Conservation (phyloP, 64 coral and sea anemone species). For the Montipora cactus region DNA sequence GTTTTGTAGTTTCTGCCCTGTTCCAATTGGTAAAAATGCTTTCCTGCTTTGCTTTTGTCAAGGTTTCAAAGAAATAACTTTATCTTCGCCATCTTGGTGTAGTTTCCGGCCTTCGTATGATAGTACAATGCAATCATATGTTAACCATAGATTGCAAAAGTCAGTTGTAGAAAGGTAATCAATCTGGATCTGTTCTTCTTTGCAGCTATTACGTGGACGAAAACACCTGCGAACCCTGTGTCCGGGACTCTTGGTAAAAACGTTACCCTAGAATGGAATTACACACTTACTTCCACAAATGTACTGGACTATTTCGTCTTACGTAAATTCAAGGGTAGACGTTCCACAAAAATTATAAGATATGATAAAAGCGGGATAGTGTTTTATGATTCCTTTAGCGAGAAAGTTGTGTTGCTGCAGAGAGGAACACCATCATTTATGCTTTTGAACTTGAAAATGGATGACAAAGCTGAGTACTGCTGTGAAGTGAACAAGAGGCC, state of each 20-base stretch:
- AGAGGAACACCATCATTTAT: background rate
- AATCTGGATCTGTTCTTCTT: background rate
- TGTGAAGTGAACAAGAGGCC: background rate
- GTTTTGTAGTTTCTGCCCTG: background rate
- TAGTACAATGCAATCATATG: too few relatives aligned
- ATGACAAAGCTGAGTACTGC: background rate
- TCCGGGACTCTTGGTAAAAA: conserved; percentile 1
- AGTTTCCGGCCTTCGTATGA: too few relatives aligned
- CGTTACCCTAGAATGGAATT: background rate
- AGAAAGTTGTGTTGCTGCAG: background rate
- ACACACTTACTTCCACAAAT: background rate
- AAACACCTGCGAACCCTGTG: background rate
- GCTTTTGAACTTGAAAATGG: background rate
- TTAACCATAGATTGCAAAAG: too few relatives aligned
- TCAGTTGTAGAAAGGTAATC: too few relatives aligned
- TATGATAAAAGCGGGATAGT: background rate
- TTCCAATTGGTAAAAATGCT: too few relatives aligned
- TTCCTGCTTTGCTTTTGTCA: too few relatives aligned
- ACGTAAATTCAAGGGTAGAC: background rate
- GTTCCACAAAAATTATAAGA: background rate
- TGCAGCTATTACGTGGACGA: conserved; percentile 10
- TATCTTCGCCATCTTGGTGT: too few relatives aligned
- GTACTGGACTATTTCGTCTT: background rate
- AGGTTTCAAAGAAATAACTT: too few relatives aligned
- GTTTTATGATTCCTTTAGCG: background rate